phyloP scores from a whole-genome alignment of 2,888 invertebrate genomes.

The Eledone cirrhosa region DNA sequence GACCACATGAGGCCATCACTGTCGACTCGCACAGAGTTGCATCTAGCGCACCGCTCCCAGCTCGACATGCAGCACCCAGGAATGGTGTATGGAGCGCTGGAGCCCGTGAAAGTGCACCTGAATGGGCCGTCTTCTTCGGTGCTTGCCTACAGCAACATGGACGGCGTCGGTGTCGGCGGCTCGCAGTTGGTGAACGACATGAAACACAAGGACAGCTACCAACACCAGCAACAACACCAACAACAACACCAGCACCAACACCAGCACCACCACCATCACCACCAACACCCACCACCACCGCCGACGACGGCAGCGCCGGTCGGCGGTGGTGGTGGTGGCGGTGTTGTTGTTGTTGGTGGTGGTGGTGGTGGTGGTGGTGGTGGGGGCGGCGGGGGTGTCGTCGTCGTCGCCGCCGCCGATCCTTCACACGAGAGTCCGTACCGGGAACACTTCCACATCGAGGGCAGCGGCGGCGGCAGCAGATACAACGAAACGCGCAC shows the following conservation, averaged over 20 bases:
- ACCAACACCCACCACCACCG: too few relatives aligned
- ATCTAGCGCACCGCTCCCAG: not conserved
- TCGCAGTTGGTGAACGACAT: not conserved
- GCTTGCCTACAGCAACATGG: slow-evolving; percentile 1
- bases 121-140: not conserved
- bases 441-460: slow-evolving; percentile 8
- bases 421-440: not conserved
- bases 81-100: not conserved
- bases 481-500: slow-evolving; percentile 35
- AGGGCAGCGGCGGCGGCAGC: not conserved
- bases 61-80: not conserved
- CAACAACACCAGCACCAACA: too few relatives aligned
- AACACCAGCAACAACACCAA: too few relatives aligned
- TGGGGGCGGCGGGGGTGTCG: too few relatives aligned
- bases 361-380: too few relatives aligned
- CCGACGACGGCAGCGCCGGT: too few relatives aligned
- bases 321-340: too few relatives aligned
- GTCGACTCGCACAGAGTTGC: not conserved
- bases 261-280: too few relatives aligned
- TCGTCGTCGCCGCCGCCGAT: not conserved
- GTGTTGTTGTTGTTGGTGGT: too few relatives aligned
- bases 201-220: slow-evolving; percentile 20
- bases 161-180: not conserved
- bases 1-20: slow-evolving; percentile 17
- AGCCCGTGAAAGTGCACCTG: slow-evolving; percentile 5